These are phyloP conservation scores for Hesperophylax magnus DNA, from an alignment of 1,140 invertebrate species.

Conservation along the genomic window DNA sequence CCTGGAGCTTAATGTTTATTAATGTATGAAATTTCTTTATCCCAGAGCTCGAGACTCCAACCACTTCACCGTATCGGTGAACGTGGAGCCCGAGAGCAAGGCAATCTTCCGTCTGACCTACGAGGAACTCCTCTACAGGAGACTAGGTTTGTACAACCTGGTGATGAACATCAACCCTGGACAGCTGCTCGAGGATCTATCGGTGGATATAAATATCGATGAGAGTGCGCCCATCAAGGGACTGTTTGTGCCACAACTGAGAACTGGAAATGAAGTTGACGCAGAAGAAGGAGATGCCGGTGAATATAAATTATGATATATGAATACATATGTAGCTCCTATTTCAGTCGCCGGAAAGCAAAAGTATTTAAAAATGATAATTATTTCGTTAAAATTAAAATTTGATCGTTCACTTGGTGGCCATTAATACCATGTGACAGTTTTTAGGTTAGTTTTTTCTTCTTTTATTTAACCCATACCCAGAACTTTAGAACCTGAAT, in stretches of 20 bases:
- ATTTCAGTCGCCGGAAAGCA: too few species aligned
- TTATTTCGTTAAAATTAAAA: too few species aligned
- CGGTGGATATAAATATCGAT: slow-evolving; percentile 72
- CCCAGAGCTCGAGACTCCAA: slow-evolving; percentile 76
- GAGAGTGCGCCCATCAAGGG: slow-evolving; percentile 72
- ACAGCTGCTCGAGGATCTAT: slow-evolving; percentile 71
- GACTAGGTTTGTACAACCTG: slow-evolving; percentile 74
- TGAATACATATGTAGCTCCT: too few species aligned
- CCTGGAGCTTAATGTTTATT: too few species aligned
- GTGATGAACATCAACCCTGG: slow-evolving; percentile 75
- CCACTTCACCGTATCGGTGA: slow-evolving; percentile 75
- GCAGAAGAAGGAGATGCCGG: slow-evolving; percentile 66
- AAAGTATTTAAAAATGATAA: too few species aligned
- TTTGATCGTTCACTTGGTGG: too few species aligned
- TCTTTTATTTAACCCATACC: too few species aligned
- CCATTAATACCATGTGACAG: too few species aligned
- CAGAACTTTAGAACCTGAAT: too few species aligned
- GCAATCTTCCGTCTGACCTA: slow-evolving; percentile 77
- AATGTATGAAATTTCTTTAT: not conserved
- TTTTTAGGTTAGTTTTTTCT: too few species aligned
- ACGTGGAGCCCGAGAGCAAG: slow-evolving; percentile 73
- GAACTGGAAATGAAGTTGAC: slow-evolving; percentile 73
- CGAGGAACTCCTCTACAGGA: slow-evolving; percentile 74
- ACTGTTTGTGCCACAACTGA: slow-evolving; percentile 73
- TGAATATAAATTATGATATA: slow-evolving; percentile 55